Base-by-base conservation (phyloP, 2,113 vertebrate genomes). In the Cheilinus undulatus region DNA sequence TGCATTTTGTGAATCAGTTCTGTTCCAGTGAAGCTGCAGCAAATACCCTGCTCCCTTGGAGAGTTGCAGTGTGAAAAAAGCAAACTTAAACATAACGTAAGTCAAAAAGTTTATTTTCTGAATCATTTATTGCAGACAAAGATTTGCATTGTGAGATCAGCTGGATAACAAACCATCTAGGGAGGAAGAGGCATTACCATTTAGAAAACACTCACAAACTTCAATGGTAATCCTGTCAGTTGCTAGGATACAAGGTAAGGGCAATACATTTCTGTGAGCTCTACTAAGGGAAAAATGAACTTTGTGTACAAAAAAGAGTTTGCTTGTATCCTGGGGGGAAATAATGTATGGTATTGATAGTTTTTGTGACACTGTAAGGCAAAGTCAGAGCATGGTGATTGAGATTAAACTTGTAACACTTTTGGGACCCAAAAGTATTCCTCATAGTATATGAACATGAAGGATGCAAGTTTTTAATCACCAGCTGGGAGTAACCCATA, bases 201-300 rank as follows among this genome's bases (percentile, higher is more conserved):
- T 76, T 69, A 82, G 81, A 80, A 88, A 91, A 88, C 62, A 90
- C 60, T 76, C 67, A 49, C 73, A 84, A 82, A 88, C 73, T 86
- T 82, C 57, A 78, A 81, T 74, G 78, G 70, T 53, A 88, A 80
- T 73, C 79, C 54, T 65, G 64, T 82, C 58, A 64, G 73, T 90
- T 89, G 87, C 84, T 86, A 90, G 78, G 86, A 86, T 82, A 93
- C 86, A 84, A 91, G 69, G 74, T 66, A 82, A 78, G 75, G 60
- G 72, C 56, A 73, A 80, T 65, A 73, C 52, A 82, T 78, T 72
- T 89, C 60, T 78, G 61, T 70, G 59, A 80, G 69, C 64, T 83
- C 69, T 69, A 68, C 67, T 53, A 40, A 61, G 2, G 32, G 56
- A 46, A 76, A 71, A 82, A 67, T 68, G 15, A 79, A 84, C 66